Conservation (phyloP, 2,797 vertebrate genomes). For the Sebastes steindachneri region DNA sequence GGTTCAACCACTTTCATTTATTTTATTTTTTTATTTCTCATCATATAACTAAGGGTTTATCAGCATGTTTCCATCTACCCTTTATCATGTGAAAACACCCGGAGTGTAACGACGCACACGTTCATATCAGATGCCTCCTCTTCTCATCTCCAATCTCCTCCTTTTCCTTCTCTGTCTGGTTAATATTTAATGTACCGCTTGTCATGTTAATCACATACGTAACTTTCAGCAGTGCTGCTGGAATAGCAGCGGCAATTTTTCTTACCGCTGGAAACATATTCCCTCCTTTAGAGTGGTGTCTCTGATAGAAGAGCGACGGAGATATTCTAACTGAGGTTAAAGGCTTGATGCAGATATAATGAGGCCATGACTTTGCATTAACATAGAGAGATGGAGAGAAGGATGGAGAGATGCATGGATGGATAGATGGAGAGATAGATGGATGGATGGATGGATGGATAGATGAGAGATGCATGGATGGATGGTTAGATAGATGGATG, state of each 20-base stretch:
- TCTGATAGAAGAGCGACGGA: background rate
- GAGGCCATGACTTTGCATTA: constrained; percentile 17
- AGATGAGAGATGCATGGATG: too few relatives aligned
- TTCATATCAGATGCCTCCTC: constrained; percentile 7
- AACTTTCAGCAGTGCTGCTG: background rate
- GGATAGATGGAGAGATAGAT: accelerated
- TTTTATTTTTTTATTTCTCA: background rate
- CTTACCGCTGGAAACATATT: background rate
- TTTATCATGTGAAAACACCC: constrained; percentile 13
- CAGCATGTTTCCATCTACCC: constrained; percentile 17
- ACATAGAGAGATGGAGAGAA: background rate
- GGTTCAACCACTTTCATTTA: background rate
- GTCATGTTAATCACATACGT: constrained; percentile 43
- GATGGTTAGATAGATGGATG: too few relatives aligned
- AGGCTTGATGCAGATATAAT: constrained; percentile 13
- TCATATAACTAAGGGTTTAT: constrained; percentile 1
- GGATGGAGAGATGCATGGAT: background rate
- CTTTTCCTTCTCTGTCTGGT: background rate
- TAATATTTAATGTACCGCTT: constrained; percentile 42
- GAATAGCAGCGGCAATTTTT: background rate
- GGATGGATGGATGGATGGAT: background rate
- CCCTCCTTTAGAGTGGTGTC: background rate
- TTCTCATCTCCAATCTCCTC: constrained; percentile 19
- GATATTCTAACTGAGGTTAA: constrained; percentile 6
- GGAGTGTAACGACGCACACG: constrained; percentile 10